Percentiles rank a stretch among this genome's conserved stretches.
Conservation (phyloP, 2,113 vertebrate genomes). For the Amazona guildingii region DNA sequence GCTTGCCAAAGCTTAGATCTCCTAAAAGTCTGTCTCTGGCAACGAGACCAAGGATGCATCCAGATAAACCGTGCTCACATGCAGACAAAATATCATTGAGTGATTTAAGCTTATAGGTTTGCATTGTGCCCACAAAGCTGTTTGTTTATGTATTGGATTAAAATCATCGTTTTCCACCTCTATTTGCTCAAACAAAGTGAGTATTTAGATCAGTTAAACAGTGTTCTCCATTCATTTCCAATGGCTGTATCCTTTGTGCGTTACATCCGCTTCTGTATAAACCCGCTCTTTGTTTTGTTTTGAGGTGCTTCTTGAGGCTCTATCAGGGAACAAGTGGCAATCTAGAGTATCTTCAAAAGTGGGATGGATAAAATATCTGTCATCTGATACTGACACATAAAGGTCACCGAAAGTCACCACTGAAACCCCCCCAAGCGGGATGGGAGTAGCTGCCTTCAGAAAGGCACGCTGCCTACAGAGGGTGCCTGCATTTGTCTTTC, state of each 20-base stretch:
- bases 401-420: not conserved
- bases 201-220: slow-evolving; percentile 5
- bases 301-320: slow-evolving; percentile 36
- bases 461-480: not conserved
- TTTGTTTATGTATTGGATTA: slow-evolving; percentile 34
- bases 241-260: not conserved
- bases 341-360: slow-evolving; percentile 19
- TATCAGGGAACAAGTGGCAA: not conserved
- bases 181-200: not conserved
- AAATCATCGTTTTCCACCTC: not conserved
- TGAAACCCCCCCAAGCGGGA: not conserved
- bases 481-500: not conserved
- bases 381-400: slow-evolving; percentile 8
- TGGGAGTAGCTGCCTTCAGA: not conserved
- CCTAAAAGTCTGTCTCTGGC: slow-evolving; percentile 12
- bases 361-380: slow-evolving; percentile 33
- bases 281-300: slow-evolving; percentile 4
- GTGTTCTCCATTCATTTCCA: slow-evolving; percentile 22
- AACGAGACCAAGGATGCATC: not conserved
- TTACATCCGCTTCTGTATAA: not conserved
- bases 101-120: not conserved
- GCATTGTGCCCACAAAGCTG: not conserved
- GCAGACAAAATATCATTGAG: not conserved
- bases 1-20: slow-evolving; percentile 1
- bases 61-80: not conserved